Evolutionary conservation across 2,797 vertebrate genomes (phyloP), one percentile per base, ranked within the genome.

Genomic region (Poecilia gillii): DNA sequence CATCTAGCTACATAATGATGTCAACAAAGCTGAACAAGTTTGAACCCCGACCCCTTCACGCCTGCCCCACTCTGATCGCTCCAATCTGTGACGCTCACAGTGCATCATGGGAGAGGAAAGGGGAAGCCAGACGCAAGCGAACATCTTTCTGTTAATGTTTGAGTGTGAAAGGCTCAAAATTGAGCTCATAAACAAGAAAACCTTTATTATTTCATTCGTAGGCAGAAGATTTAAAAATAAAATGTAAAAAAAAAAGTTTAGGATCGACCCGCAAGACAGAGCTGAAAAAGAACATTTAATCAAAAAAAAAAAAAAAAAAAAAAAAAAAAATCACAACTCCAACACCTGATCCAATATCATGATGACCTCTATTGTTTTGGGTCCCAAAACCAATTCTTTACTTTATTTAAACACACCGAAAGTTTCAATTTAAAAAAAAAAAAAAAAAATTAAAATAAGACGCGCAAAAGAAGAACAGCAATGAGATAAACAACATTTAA

Each of bases 381-480:
- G 46, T 53, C 90, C 91, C 88, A 91, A 84, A 88, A 90, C 91
- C 85, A 74, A 89, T 76, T 85, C 88, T 85, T 85, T 89, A 89
- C 76, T 93, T 93, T 90, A 89, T 89, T 91, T 77, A 88, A 91
- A 91, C 87, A 93, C 84, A 89, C 75, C 79, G 82, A 80, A 73
- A n/a, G 73, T 77, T 76, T 59, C 55, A 64, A 18, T 16, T 82
- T n/a, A n/a, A n/a, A 91, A 91, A 91, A 91, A 85, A 91, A 41
- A 6, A 39, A 41, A 1, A 41, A 41, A 7, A 4, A 39, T 39
- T 3, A 33, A 87, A 90, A 91, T 78, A 89, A 88, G 87, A 87
- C 85, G 91, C 82, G 78, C 81, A 92, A 90, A 76, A 79, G 82
- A 91, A 89, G 83, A 89, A 92, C 89, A 94, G 81, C 86, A 23